Base-by-base conservation (phyloP, 2,888 invertebrate species). In the Eucriotettix oculatus region DNA sequence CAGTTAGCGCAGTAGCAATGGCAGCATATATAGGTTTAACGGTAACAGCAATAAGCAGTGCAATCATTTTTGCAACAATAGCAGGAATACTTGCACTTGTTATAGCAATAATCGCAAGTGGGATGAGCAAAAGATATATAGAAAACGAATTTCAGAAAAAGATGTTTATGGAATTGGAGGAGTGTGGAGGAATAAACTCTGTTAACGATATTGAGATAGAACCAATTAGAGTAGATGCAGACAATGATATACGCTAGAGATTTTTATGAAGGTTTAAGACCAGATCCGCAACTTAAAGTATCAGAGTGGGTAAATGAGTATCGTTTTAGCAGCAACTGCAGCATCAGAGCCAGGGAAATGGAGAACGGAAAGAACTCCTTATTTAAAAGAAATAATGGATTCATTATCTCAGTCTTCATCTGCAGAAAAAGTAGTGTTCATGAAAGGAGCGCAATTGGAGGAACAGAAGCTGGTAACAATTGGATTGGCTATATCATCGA, bases 91-190 rank as follows among this genome's bases (percentile, higher is more conserved):
- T 55, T 55, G 55, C 55, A 12, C 55, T 55, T 40, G 41, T 55
- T 40, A 12, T 40, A 40, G 55, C 55, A 55, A 55, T 55, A 55
- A 40, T 55, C 1, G 40, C 40, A 55, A 55, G 55, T 55, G 40
- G 40, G 40, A 40, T 55, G 40, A 58, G 10, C 53, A 54, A 58
- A 53, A 58, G 53, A 53, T 58, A 54, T 58, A 54, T 53, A 58
- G 58, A 58, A 58, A 29, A 58, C 1, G 58, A 54, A 53, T 53
- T 58, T 58, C 53, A 58, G 53, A 58, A 58, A 29, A 58, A 58
- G 53, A 58, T 58, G 52, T 58, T 58, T 53, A 54, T 58, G 53
- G 58, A 58, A 53, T 40, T 58, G 53, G 58, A 53, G 14, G 58
- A 58, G 58, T 53, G 58, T 58, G 53, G 58, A 53, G 1, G 53